Evolutionary conservation across 2,113 vertebrate species (phyloP), one percentile per base, ranked within the genome.

Genomic region (Lucifuga dentata): DNA sequence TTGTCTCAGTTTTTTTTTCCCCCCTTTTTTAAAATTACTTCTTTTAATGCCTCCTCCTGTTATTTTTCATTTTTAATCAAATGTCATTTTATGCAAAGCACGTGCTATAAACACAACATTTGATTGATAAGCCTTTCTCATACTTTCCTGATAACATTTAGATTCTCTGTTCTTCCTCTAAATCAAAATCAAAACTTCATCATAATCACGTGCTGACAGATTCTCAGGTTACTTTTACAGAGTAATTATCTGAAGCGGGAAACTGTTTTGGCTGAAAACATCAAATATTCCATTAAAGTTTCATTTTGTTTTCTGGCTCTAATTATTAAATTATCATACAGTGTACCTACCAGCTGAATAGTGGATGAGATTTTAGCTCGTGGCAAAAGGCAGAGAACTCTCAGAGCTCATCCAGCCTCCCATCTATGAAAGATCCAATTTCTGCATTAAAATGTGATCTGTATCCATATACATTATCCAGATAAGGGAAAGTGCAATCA

Each of bases 241-340:
- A 71, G 48, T 56, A 72, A 68, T 67, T 67, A 58, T 63, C 33
- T 76, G 13, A 41, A 61, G 29, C 5, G 0, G 20, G 13, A 38
- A 32, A 38, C 11, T 38, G 43, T 79, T 74, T 52, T 19, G 49
- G 36, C 10, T 57, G 9, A 15, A 60, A 74, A 66, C 45, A 53
- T 76, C 17, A 56, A 67, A 77, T 56, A 75, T 77, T 66, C 38
- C 46, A 69, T 64, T 38, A 52, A 20, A 50, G 11, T 73, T 80
- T 85, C 17, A 67, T 78, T 75, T 60, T 44, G 40, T 75, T 74
- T 70, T 44, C 50, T 62, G 36, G 50, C 48, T 73, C 40, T 78
- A 81, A 86, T 76, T 67, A 84, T 78, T 40, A 63, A 75, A 76
- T 80, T 76, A 67, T 46, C 26, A 68, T 41, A 49, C 19, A 52